Evolutionary conservation across 2,888 invertebrate species (phyloP).

Genomic region (Germaria angustata): DNA sequence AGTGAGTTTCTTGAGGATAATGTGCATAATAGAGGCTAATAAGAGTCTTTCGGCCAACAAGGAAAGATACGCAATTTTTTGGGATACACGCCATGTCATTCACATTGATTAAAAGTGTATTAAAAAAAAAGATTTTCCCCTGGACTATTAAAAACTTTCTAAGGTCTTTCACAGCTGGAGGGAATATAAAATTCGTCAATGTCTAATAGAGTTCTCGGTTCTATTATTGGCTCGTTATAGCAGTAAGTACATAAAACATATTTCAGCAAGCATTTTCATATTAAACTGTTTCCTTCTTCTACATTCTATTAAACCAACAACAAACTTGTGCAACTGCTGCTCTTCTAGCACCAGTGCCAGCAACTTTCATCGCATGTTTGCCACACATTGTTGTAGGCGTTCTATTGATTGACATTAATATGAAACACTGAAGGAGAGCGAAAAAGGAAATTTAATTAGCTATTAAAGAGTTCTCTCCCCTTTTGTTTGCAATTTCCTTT

Average conservation of each 20-base stretch:
- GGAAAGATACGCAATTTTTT: too few species aligned
- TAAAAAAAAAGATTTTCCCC: too few species aligned
- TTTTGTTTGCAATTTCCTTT: neutral
- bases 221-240: slow-evolving; percentile 24
- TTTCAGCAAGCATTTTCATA: neutral
- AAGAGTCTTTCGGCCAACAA: too few species aligned
- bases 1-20: too few species aligned
- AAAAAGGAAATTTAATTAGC: slow-evolving; percentile 22
- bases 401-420: slow-evolving; percentile 13
- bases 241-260: neutral
- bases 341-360: neutral
- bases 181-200: neutral
- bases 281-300: neutral
- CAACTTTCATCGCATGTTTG: neutral
- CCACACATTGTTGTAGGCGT: neutral
- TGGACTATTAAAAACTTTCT: too few species aligned
- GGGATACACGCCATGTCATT: too few species aligned
- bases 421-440: neutral
- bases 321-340: neutral
- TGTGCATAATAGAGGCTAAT: too few species aligned
- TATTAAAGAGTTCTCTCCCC: neutral
- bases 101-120: too few species aligned
- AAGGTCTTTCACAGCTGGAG: too few species aligned
- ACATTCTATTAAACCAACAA: neutral
- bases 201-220: too few species aligned